Percentiles rank a stretch among this genome's conserved stretches.
phyloP scores from a whole-genome alignment of 23 tunicate genomes.

The Halocynthia aurantium region DNA sequence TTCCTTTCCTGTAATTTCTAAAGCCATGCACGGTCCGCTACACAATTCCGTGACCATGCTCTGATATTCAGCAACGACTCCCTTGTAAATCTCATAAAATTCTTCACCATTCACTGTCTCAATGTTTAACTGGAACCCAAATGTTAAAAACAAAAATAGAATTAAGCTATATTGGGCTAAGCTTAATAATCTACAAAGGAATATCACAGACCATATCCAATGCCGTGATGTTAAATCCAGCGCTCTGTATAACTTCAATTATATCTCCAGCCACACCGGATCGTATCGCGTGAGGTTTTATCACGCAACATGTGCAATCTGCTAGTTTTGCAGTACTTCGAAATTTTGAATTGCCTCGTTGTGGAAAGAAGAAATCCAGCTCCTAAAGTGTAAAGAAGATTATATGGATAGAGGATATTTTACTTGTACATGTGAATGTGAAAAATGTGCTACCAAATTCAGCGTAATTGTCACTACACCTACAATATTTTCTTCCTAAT shows the following conservation, averaged over 20 bases:
- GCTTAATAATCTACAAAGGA: background rate
- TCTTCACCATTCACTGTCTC: slow-evolving; percentile 95
- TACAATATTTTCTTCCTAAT: too few relatives aligned
- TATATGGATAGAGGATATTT: background rate
- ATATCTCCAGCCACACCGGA: slow-evolving; percentile 74
- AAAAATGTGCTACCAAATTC: too few relatives aligned
- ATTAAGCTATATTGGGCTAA: background rate
- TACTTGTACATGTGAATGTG: too few relatives aligned
- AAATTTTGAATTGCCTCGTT: slow-evolving; percentile 17
- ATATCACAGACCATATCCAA: slow-evolving; percentile 51
- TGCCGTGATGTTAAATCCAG: slow-evolving; percentile 63
- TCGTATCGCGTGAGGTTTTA: slow-evolving; percentile 87
- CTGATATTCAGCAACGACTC: slow-evolving; percentile 88
- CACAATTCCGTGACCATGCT: slow-evolving; percentile 75
- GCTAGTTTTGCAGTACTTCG: slow-evolving; percentile 43
- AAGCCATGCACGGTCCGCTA: slow-evolving; percentile 72
- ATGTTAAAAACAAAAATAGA: background rate
- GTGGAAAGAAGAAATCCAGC: slow-evolving; percentile 73
- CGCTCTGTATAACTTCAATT: slow-evolving; percentile 60
- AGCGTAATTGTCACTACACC: too few relatives aligned
- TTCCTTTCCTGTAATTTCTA: slow-evolving; percentile 64
- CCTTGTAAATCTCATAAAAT: slow-evolving; percentile 92
- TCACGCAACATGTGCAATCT: slow-evolving; percentile 80
- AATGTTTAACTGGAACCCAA: slow-evolving; percentile 47
- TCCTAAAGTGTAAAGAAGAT: slow-evolving; percentile 35